Evolutionary conservation across 2,888 invertebrate species (phyloP), one percentile per base, ranked within the genome.

Genomic region (Hybos culiciformis): DNA sequence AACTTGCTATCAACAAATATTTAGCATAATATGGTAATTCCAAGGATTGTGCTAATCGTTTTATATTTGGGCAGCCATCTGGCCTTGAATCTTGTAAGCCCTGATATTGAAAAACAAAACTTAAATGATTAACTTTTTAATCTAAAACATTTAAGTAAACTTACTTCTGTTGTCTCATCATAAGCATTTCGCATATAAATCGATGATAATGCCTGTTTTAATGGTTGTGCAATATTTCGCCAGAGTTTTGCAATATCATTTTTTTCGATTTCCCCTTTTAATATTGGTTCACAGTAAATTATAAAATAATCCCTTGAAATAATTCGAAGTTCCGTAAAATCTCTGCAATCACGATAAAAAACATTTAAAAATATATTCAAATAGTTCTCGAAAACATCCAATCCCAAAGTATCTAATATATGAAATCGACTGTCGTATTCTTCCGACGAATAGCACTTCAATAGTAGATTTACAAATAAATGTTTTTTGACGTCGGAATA

Each of bases 21-120:
- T 93, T 93, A 0, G 88, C 84, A 64, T 88, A 92, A 59, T 78
- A 90, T 0, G 93, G 93, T 4, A 94, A 59, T 56, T 87, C 85
- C 24, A 86, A 72, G 41, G 78, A 78, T 49, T 76, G 76, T 0
- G 76, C 77, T 52, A 78, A 66, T 21, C 71, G 71, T 48, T 70
- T 72, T 11, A 74, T 68, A 18, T 54, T 60, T 33, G 60, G 58
- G 39, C 58, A 39, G 36, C 38, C 26, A 24, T 31, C 32, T 42
- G 8, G 19, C 26, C 21, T 42, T 44, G 8, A 5, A 34, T 39
- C 8, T 40, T 43, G 3, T 46, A 42, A 6, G 44, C 37, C 21
- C 45, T 11, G 3, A 47, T 24, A 5, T 7, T 14, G 8, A 14
- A 14, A 14, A 14, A 15, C 15, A 36, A 20, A 6, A 20, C 14